A percentile compares a stretch with the other conserved stretches of the same genome.
These are phyloP conservation scores for Meandrusa payeni DNA, from an alignment of 2,888 invertebrate genomes.

Conservation along the genomic window DNA sequence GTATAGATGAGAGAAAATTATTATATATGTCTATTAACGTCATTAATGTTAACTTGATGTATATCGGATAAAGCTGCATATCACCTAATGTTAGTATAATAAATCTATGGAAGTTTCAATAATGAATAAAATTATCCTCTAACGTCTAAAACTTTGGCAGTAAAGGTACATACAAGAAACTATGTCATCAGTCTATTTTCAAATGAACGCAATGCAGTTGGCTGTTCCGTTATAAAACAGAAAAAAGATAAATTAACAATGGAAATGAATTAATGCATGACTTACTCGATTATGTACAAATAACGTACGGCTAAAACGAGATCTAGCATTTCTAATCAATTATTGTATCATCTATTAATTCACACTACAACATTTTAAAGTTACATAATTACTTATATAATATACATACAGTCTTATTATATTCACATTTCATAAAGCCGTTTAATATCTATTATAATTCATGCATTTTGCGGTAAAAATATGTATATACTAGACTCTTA, in stretches of 20 bases:
- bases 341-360: constrained; percentile 48
- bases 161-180: constrained; percentile 57
- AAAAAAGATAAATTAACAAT: constrained; percentile 18
- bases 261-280: constrained; percentile 28
- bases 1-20: too few relatives aligned
- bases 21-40: too few relatives aligned
- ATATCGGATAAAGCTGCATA: too few relatives aligned
- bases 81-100: too few relatives aligned
- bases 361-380: constrained; percentile 46
- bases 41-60: too few relatives aligned
- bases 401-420: constrained; percentile 68
- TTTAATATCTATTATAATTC: constrained; percentile 9
- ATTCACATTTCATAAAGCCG: constrained; percentile 51
- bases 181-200: constrained; percentile 55
- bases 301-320: constrained; percentile 57
- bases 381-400: constrained; percentile 33
- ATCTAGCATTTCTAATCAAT: constrained; percentile 69
- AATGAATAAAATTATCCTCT: constrained; percentile 32
- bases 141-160: constrained; percentile 71
- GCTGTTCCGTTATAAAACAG: constrained; percentile 16
- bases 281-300: constrained; percentile 39
- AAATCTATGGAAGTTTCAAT: too few relatives aligned
- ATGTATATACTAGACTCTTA: too few relatives aligned
- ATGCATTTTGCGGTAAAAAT: constrained; percentile 2
- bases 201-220: constrained; percentile 22